Percentiles rank a stretch among this genome's conserved stretches.
phyloP scores from a whole-genome alignment of 2,113 vertebrate species.

The Notarius lentiginosus region DNA sequence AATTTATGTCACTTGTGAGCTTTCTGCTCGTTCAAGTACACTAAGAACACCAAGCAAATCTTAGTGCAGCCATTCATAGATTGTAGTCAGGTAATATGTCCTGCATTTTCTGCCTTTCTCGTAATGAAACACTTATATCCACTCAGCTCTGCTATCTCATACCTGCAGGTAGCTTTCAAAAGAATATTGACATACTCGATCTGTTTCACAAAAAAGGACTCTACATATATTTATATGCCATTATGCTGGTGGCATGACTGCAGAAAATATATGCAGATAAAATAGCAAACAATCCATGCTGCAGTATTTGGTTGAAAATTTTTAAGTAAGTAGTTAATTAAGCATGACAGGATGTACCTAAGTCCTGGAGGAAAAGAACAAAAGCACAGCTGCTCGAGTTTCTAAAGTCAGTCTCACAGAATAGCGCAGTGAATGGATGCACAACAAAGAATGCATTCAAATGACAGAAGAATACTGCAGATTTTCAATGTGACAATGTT shows the following conservation, averaged over 20 bases:
- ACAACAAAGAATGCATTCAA: background rate
- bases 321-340: background rate
- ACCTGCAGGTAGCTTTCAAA: conserved; percentile 4
- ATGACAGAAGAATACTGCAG: background rate
- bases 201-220: background rate
- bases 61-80: background rate
- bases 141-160: background rate
- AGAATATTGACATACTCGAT: background rate
- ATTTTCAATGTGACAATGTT: background rate
- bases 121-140: background rate
- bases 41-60: background rate
- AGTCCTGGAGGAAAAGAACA: background rate
- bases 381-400: background rate
- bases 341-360: background rate
- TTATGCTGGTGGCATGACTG: background rate
- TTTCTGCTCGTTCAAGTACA: background rate
- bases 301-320: background rate
- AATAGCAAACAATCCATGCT: background rate
- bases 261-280: background rate
- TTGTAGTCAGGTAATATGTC: background rate
- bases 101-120: background rate
- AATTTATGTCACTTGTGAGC: background rate
- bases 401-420: background rate
- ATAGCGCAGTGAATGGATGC: background rate
- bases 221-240: background rate